Base-by-base conservation (phyloP, 2,113 vertebrate species). In the Anoura caudifer region DNA sequence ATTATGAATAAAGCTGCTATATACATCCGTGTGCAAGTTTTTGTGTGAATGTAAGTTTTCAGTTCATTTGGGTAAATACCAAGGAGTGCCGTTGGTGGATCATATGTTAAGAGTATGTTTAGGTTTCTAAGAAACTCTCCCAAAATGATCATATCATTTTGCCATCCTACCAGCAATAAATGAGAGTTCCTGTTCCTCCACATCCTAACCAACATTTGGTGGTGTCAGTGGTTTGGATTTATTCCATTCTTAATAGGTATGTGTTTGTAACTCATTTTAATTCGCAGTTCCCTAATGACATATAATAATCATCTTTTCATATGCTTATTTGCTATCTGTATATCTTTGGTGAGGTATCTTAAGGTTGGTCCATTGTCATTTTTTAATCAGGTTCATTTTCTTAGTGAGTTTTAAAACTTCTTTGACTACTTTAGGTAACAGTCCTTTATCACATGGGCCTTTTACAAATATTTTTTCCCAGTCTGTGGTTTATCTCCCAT, bases 91-190 rank as follows among this genome's bases (percentile, higher is more conserved):
- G 2, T 47, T 86, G 63, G 24, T 65, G 65, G 54, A 94, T 65
- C 70, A 36, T 36, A 28, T 73, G 59, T 12, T 73, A 52, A 87
- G 70, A 77, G 41, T 72, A 26, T 85, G 52, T 80, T 86, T 90
- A 90, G 45, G n/a, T 86, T 96, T 93, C 24, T 79, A 72, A 91
- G 38, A 91, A 67, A 75, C 20, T 52, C 80, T 90, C 19, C 70
- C 63, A 65, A 45, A 85, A 69, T 85, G 33, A 45, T 47, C 56
- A 22, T 43, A 2, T 12, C 45, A 41, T 86, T 80, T 94, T 90
- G 81, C 16, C 69, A 41, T 90, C 22, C 75, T 72, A 14, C 81
- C 33, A 81, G 19, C 9, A 86, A 22, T 56, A 59, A 80, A 33
- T 69, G 1, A 26, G 52, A 73, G 26, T n/a, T 41, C 87, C 26